A percentile compares a stretch with the other conserved stretches of the same genome.
Evolutionary conservation across 2,888 invertebrate species (phyloP).

Genomic region (Marasmarcha lunaedactyla): DNA sequence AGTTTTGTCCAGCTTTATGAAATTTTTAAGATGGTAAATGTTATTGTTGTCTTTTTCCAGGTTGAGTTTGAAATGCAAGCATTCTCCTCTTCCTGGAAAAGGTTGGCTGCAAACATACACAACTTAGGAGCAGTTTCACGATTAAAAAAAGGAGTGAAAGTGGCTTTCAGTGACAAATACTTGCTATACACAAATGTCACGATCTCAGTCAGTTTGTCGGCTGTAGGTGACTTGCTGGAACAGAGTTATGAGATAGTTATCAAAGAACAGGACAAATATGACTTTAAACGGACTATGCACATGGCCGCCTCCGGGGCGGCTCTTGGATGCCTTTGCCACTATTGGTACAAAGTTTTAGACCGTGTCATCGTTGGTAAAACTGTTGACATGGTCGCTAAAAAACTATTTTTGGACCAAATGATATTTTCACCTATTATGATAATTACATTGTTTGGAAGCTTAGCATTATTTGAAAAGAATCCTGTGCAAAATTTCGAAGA

Average conservation of each 20-base stretch:
- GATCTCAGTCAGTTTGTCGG: slow-evolving; percentile 83
- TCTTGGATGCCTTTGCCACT: slow-evolving; percentile 86
- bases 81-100: slow-evolving; percentile 39
- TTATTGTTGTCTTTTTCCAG: too few species aligned
- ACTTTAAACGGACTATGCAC: slow-evolving; percentile 74
- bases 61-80: slow-evolving; percentile 32
- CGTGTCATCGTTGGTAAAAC: slow-evolving; percentile 79
- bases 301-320: slow-evolving; percentile 86
- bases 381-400: slow-evolving; percentile 77
- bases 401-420: slow-evolving; percentile 86
- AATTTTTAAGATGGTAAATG: too few species aligned
- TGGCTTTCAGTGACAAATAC: slow-evolving; percentile 77
- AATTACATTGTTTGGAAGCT: slow-evolving; percentile 81
- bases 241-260: slow-evolving; percentile 83
- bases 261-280: slow-evolving; percentile 71
- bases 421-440: slow-evolving; percentile 89
- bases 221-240: slow-evolving; percentile 83
- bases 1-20: too few species aligned
- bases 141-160: slow-evolving; percentile 27
- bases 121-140: slow-evolving; percentile 22
- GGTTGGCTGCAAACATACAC: slow-evolving; percentile 31
- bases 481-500: slow-evolving; percentile 72
- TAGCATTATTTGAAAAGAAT: slow-evolving; percentile 80
- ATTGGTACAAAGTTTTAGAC: slow-evolving; percentile 90
- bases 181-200: slow-evolving; percentile 84